Evolutionary conservation across 1,140 invertebrate species (phyloP), one percentile per base, ranked within the genome.

Genomic region (Drosophila willistoni): DNA sequence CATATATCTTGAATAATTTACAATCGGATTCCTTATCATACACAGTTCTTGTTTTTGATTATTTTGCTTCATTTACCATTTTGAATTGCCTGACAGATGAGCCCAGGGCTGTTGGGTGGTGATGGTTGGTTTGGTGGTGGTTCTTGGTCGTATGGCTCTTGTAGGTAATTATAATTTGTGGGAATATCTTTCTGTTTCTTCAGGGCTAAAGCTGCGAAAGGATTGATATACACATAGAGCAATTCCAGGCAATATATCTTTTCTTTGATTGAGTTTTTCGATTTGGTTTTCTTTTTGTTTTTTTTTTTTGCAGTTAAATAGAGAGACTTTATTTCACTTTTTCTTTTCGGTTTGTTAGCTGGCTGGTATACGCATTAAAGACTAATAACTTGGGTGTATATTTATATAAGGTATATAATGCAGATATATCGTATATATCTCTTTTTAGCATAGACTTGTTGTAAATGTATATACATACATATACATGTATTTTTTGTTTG

Each of bases 321-420:
- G 82, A 90, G 82, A 90, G 79, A 86, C 81, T 90, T 90, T 90
- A 90, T 90, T 84, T 87, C 77, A 80, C 77, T 69, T 81, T 80
- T 81, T 68, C 74, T 71, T 78, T 72, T 64, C 17, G 17, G 44
- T 62, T 68, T 60, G 55, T 25, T 66, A 63, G 72, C 44, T 64
- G 60, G 41, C 42, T 64, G 51, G 61, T 81, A 39, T 42, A 73
- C 61, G 57, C 70, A 68, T 71, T 80, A 54, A 42, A 57, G 65
- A 71, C 69, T 80, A 84, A 78, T 74, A 89, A 74, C 73, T 75
- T 77, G 57, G 74, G 79, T 39, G 69, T 86, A 75, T 73, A 71
- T 84, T 71, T 60, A 36, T 60, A 60, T 89, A 69, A 64, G 59
- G 64, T 68, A 59, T 61, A 71, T 70, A 17, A n/a, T 72, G 44